Evolutionary conservation across 2,888 invertebrate species (phyloP).

Genomic region (Masnerella sp.): DNA sequence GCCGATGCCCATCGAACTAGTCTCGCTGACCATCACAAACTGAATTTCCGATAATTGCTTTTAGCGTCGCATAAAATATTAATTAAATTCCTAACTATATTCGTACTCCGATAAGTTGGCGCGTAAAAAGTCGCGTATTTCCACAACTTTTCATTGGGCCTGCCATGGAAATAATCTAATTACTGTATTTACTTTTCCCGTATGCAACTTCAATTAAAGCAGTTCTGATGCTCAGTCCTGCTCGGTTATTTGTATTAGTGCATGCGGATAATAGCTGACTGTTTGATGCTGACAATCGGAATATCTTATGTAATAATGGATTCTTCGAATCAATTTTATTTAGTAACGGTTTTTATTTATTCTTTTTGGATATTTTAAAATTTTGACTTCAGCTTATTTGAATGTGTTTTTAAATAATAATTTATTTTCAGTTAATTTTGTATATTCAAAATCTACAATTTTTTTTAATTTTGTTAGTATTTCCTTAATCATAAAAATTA

Average conservation of each 20-base stretch:
- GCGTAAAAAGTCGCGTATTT: slow-evolving; percentile 33
- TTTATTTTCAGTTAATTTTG: no score
- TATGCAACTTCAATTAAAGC: slow-evolving; percentile 12
- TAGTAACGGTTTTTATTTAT: no score
- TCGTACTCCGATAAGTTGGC: slow-evolving; percentile 40
- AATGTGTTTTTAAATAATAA: no score
- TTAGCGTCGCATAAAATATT: slow-evolving; percentile 74
- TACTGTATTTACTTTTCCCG: slow-evolving; percentile 14
- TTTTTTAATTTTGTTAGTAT: no score
- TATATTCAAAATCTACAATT: no score
- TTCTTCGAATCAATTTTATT: not conserved
- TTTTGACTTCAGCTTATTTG: no score
- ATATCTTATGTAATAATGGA: not conserved
- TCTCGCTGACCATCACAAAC: slow-evolving; percentile 71
- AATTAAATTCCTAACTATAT: slow-evolving; percentile 72
- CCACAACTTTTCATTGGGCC: slow-evolving; percentile 14
- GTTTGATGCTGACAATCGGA: no score
- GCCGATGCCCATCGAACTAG: slow-evolving; percentile 41
- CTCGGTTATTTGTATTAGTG: not conserved
- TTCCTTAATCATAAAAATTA: no score
- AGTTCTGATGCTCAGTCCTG: not conserved
- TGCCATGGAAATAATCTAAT: slow-evolving; percentile 30
- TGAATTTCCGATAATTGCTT: slow-evolving; percentile 76
- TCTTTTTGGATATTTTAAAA: no score
- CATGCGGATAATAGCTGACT: no score